These are phyloP conservation scores for Passer domesticus DNA, from an alignment of 2,113 vertebrate species.

Conservation along the genomic window DNA sequence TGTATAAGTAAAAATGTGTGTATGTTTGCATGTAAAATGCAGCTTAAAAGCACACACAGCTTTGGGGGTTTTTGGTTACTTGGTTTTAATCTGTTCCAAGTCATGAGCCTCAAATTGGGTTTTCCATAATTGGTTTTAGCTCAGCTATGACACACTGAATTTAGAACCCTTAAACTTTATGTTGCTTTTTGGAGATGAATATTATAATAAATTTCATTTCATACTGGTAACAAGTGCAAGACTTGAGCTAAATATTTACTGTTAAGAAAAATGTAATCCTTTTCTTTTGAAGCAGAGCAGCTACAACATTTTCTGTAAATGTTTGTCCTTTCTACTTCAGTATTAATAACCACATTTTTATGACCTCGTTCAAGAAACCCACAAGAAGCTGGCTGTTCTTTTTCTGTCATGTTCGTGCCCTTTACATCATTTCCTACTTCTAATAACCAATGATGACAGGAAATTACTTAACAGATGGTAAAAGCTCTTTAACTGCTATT, in stretches of 20 bases:
- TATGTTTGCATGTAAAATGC: not conserved
- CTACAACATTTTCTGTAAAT: not conserved
- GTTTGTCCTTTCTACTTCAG: constrained; percentile 40
- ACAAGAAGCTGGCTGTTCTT: constrained; percentile 1
- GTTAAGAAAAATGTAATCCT: not conserved
- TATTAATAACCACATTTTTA: constrained; percentile 32
- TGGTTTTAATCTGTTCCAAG: constrained; percentile 35
- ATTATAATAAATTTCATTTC: not conserved
- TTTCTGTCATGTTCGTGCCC: constrained; percentile 14
- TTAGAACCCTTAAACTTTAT: not conserved
- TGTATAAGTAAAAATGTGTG: not conserved
- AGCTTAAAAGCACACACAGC: not conserved
- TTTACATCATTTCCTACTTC: constrained; percentile 37
- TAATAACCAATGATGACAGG: constrained; percentile 58
- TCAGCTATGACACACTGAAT: not conserved
- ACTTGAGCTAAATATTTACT: not conserved
- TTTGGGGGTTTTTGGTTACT: not conserved
- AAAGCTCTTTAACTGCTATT: constrained; percentile 49
- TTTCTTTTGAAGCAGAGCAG: not conserved
- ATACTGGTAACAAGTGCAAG: not conserved
- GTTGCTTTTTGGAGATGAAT: not conserved
- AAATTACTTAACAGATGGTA: constrained; percentile 63
- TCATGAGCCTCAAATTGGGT: not conserved
- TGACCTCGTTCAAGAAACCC: constrained; percentile 20
- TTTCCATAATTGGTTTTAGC: constrained; percentile 19